These are phyloP conservation scores for Malaclemys terrapin DNA, from an alignment of 2,113 vertebrate species.

Conservation along the genomic window DNA sequence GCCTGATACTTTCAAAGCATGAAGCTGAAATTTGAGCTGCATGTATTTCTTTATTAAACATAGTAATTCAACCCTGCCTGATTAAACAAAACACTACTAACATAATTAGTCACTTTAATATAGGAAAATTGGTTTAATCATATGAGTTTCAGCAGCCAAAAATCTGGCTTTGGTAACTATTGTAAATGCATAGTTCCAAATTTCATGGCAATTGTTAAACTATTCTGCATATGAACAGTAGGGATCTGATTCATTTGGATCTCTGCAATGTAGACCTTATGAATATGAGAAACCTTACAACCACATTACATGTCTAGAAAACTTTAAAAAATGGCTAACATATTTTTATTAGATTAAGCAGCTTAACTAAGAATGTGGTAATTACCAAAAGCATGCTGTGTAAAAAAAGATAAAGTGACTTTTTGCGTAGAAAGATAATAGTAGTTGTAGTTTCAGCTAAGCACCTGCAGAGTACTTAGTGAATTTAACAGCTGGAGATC, in stretches of 20 bases:
- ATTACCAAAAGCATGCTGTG: not conserved
- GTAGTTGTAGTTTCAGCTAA: not conserved
- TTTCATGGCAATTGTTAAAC: slow-evolving; percentile 22
- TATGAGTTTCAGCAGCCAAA: slow-evolving; percentile 61
- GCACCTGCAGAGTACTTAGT: not conserved
- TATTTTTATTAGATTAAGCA: slow-evolving; percentile 48
- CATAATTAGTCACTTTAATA: slow-evolving; percentile 62
- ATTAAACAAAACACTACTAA: slow-evolving; percentile 33
- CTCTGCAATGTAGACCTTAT: slow-evolving; percentile 27
- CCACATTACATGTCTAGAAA: slow-evolving; percentile 18
- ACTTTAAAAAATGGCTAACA: slow-evolving; percentile 37
- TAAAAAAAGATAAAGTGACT: slow-evolving; percentile 24
- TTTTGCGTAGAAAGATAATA: slow-evolving; percentile 8
- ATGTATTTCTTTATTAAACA: slow-evolving; percentile 39
- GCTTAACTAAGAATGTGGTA: slow-evolving; percentile 39
- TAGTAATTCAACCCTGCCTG: slow-evolving; percentile 23
- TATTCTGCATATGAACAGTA: not conserved
- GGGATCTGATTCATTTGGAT: slow-evolving; percentile 18
- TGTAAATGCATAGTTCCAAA: not conserved
- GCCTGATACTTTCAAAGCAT: not conserved
- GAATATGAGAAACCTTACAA: slow-evolving; percentile 1
- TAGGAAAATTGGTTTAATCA: slow-evolving; percentile 51
- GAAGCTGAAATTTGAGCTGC: slow-evolving; percentile 34
- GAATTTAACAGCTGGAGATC: slow-evolving; percentile 1
- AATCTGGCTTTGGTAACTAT: slow-evolving; percentile 30